phyloP scores from a whole-genome alignment of 2,797 vertebrate genomes.

The Ammospiza maritima region DNA sequence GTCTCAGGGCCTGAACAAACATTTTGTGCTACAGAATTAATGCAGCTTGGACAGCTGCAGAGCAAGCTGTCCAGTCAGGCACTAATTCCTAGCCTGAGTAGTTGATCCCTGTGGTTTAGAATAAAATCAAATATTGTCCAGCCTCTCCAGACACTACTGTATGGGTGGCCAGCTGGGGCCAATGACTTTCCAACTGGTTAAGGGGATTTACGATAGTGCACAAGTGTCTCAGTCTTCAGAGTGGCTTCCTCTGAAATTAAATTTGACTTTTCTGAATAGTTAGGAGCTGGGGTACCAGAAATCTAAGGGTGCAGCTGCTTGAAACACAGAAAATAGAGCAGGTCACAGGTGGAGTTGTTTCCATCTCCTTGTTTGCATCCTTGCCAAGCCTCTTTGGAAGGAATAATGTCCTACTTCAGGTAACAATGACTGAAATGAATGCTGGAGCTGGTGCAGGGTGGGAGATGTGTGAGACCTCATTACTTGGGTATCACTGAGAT shows the following conservation, averaged over 20 bases:
- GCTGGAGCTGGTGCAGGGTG: not conserved
- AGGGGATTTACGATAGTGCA: not conserved
- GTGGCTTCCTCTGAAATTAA: not conserved
- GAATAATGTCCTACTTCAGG: not conserved
- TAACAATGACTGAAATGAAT: not conserved
- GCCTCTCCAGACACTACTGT: not conserved
- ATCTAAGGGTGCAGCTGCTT: not conserved
- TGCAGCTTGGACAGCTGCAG: not conserved
- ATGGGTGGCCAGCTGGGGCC: not conserved
- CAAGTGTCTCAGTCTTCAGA: not conserved
- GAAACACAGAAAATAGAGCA: not conserved
- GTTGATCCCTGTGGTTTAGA: not conserved
- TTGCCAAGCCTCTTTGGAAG: not conserved
- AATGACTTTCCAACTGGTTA: not conserved
- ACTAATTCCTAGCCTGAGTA: not conserved
- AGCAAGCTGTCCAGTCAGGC: not conserved
- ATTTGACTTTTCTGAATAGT: not conserved
- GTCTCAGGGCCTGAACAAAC: not conserved
- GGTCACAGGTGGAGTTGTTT: not conserved
- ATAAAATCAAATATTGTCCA: not conserved
- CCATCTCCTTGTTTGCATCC: not conserved
- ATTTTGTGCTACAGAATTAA: not conserved
- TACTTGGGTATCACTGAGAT: not conserved
- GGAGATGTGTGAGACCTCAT: not conserved
- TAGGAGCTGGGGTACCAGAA: not conserved